Base-by-base conservation (phyloP, 2,113 vertebrate species). In the Tretioscincus oriximinensis region DNA sequence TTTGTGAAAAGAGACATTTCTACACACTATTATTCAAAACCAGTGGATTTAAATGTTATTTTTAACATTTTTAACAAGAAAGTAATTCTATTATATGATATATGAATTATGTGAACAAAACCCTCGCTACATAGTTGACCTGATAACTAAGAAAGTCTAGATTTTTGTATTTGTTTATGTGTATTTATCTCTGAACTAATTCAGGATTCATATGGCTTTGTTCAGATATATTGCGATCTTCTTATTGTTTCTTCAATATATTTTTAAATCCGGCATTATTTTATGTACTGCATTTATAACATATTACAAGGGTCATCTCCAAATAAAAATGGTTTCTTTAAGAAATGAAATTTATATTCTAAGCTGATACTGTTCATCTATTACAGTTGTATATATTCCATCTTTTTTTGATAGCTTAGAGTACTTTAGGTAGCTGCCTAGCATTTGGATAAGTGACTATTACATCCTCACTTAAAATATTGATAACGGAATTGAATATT, bases 371-470 rank as follows among this genome's bases (percentile, higher is more conserved):
- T 75, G 45, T 66, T 1, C 0, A 5, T 21, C 35, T 77, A 68
- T 76, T 3, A 24, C 49, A 63, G 14, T 41, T 60, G n/a, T 31
- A 26, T 60, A 2, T 72, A 73, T 66, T 75, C 73, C 8, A 67
- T 58, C n/a, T 24, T 80, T 66, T n/a, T 81, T 22, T 77, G 76
- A 83, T 65, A 77, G 18, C 20, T 87, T 75, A 64, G 18, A 72
- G 61, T 73, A 67, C 58, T 81, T 66, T 26, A 0, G 7, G 18
- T 70, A 64, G 81, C 80, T 68, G 0, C 0, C 1, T 28, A 79
- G 65, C 65, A 84, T 84, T 80, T 84, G 72, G 71, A 61, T 20
- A 79, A 47, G 2, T 86, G 28, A 80, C 51, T 75, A 72, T 80
- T 82, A 65, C 28, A 71, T 75, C 31, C 73, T 18, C 11, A 63